Evolutionary conservation across 2,113 vertebrate genomes (phyloP).

Genomic region (Rutilus rutilus): DNA sequence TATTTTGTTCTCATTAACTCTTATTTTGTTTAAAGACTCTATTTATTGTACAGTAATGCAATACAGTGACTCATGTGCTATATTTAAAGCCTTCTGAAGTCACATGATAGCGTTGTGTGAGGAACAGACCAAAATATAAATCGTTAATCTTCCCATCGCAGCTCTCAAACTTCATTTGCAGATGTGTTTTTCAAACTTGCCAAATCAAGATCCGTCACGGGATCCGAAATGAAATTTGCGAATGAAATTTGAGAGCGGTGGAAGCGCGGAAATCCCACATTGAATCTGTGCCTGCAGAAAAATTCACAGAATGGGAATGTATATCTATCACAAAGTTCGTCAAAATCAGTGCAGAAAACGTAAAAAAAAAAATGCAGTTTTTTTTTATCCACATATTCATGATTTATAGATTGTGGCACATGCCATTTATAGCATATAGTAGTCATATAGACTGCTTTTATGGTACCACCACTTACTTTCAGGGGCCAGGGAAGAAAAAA

Average conservation of each 20-base stretch:
- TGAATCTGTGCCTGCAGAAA: background rate
- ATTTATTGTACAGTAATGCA: background rate
- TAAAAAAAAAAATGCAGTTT: background rate
- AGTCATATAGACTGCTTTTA: background rate
- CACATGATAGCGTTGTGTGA: background rate
- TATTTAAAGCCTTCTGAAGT: background rate
- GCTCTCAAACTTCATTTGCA: conserved; percentile 5
- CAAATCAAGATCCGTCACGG: background rate
- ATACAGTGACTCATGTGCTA: background rate
- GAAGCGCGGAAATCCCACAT: background rate
- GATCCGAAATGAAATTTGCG: background rate
- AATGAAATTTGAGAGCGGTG: background rate
- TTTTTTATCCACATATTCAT: background rate
- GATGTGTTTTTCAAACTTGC: conserved; percentile 6
- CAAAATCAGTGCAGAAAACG: background rate
- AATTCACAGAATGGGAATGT: background rate
- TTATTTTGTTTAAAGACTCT: background rate
- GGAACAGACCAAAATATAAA: background rate
- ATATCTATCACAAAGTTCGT: background rate
- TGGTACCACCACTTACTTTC: no score
- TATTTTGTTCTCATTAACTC: background rate
- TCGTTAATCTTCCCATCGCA: background rate
- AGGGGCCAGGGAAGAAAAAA: background rate
- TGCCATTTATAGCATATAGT: background rate
- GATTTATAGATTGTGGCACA: background rate